Evolutionary conservation across 2,797 vertebrate species (phyloP).

Genomic region (Valencia hispanica): DNA sequence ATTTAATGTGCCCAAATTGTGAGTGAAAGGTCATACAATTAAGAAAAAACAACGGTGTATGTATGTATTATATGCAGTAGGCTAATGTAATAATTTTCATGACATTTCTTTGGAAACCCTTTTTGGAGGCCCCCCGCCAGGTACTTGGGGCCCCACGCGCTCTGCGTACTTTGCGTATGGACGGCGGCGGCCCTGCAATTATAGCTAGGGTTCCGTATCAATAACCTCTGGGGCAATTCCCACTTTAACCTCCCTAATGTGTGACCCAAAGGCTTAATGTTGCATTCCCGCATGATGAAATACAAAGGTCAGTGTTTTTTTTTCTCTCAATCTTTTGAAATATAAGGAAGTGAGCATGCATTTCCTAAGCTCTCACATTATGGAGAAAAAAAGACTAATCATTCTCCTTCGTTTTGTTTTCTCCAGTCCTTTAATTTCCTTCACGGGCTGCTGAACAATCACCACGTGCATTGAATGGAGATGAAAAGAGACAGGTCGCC

Average conservation of each 20-base stretch:
- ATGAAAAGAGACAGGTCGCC: conserved; percentile 32
- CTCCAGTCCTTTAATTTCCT: conserved; percentile 45
- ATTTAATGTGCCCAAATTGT: no score
- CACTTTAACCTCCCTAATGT: neutral
- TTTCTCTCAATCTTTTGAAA: neutral
- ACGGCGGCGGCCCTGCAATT: no score
- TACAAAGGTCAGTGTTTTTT: conserved; percentile 56
- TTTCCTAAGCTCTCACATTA: neutral
- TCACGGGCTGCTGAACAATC: conserved; percentile 47
- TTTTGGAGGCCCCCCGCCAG: no score
- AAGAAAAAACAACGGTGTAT: no score
- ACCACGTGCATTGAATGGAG: conserved; percentile 15
- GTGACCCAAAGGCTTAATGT: neutral
- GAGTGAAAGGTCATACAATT: no score
- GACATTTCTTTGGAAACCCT: no score
- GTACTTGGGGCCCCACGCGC: no score
- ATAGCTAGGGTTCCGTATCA: neutral
- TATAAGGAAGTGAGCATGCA: neutral
- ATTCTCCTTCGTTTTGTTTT: conserved; percentile 1
- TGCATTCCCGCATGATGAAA: conserved; percentile 15
- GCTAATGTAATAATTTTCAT: no score
- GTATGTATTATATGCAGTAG: no score
- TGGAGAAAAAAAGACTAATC: neutral
- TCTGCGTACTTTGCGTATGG: no score
- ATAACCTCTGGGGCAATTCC: neutral